phyloP scores from a whole-genome alignment of 2,888 invertebrate genomes.

The Dysmachus trigonus region DNA sequence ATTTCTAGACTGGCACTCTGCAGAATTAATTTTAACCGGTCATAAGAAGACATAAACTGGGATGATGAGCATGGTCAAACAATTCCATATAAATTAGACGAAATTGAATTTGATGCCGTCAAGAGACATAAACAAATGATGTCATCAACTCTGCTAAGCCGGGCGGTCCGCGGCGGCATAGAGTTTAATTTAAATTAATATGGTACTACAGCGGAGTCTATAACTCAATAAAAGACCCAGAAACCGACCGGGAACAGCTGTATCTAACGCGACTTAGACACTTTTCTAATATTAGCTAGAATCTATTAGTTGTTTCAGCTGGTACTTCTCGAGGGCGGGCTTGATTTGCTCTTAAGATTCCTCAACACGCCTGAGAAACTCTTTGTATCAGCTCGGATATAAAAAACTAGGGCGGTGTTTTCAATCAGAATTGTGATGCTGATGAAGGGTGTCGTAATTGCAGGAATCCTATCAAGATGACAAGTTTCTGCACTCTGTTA shows the following conservation, averaged over 20 bases:
- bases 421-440: background rate
- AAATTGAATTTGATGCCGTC: constrained; percentile 53
- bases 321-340: background rate
- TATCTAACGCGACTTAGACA: background rate
- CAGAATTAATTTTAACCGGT: constrained; percentile 26
- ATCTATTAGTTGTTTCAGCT: background rate
- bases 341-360: no score
- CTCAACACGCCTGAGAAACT: background rate
- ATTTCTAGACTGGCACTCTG: constrained; percentile 24
- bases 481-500: background rate
- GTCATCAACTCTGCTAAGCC: constrained; percentile 48
- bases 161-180: constrained; percentile 24
- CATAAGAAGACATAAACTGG: constrained; percentile 33
- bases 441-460: background rate
- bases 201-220: constrained; percentile 17
- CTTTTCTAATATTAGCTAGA: constrained; percentile 31
- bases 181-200: constrained; percentile 42
- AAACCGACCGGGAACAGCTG: constrained; percentile 2
- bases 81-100: constrained; percentile 52
- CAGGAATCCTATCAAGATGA: background rate
- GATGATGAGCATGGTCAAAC: constrained; percentile 50
- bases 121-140: constrained; percentile 51
- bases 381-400: background rate
- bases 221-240: constrained; percentile 31
- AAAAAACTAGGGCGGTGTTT: background rate